These are phyloP conservation scores for Willowsia nigromaculata DNA, from an alignment of 2,888 invertebrate genomes.

Conservation along the genomic window DNA sequence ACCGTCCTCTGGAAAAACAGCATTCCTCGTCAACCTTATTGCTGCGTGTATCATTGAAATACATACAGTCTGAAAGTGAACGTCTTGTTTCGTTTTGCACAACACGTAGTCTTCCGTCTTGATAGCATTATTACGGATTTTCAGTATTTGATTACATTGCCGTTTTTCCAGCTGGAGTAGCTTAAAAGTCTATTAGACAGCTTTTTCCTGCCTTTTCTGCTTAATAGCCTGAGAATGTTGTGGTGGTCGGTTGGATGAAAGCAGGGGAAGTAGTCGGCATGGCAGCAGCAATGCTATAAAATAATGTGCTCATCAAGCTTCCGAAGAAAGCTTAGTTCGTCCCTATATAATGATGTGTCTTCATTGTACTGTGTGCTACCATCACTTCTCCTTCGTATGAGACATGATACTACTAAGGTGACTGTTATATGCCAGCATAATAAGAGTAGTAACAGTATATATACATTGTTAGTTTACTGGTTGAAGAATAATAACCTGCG, in stretches of 20 bases:
- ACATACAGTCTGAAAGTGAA: neutral
- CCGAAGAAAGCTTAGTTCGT: neutral
- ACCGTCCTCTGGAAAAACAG: neutral
- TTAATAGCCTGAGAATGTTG: constrained; percentile 15
- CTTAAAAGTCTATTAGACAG: constrained; percentile 45
- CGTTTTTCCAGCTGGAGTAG: constrained; percentile 33
- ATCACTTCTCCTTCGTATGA: neutral
- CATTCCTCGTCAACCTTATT: neutral
- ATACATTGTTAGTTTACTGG: constrained; percentile 25
- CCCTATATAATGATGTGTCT: neutral
- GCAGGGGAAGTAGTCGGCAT: neutral
- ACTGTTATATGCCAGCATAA: too few species aligned
- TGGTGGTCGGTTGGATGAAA: neutral
- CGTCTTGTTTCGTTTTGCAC: neutral
- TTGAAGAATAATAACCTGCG: constrained; percentile 52
- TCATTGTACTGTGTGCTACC: neutral
- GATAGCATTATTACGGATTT: neutral
- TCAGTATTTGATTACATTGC: constrained; percentile 35
- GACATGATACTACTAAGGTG: neutral
- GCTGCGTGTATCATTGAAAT: neutral
- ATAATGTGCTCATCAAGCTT: constrained; percentile 5
- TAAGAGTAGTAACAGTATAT: neutral
- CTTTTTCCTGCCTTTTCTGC: constrained; percentile 33
- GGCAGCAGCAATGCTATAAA: constrained; percentile 6
- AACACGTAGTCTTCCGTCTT: neutral